Conservation (phyloP, 2,888 invertebrate species). For the Galeopsomyia nigrocyanea region DNA sequence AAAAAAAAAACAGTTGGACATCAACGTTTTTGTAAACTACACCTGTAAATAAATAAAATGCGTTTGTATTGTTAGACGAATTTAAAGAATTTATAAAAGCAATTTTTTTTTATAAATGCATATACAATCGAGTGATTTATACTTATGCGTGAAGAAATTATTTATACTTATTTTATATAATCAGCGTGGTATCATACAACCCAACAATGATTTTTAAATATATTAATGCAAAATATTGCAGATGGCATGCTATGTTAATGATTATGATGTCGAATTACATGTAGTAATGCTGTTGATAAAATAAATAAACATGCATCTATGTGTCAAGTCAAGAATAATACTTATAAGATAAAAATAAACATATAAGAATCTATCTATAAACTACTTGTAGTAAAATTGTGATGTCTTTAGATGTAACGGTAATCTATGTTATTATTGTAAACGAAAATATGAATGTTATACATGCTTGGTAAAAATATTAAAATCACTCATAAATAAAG, state of each 20-base stretch:
- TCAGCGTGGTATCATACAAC: background rate
- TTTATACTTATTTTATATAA: slow-evolving; percentile 15
- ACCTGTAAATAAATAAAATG: slow-evolving; percentile 42
- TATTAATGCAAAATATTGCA: slow-evolving; percentile 4
- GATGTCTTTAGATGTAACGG: slow-evolving; percentile 30
- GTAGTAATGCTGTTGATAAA: too few relatives aligned
- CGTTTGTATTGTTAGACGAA: slow-evolving; percentile 42
- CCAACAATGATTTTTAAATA: too few relatives aligned
- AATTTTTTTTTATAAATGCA: slow-evolving; percentile 8
- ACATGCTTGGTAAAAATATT: slow-evolving; percentile 34
- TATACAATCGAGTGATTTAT: slow-evolving; percentile 6
- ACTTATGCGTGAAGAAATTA: background rate
- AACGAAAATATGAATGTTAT: slow-evolving; percentile 5
- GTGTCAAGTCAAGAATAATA: background rate
- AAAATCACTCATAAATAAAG: background rate
- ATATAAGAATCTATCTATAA: slow-evolving; percentile 15
- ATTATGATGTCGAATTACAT: too few relatives aligned
- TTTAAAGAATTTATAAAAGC: slow-evolving; percentile 38
- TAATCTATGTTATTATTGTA: slow-evolving; percentile 11
- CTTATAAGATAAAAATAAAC: slow-evolving; percentile 19
- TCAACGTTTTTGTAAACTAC: slow-evolving; percentile 31
- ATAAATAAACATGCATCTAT: slow-evolving; percentile 1
- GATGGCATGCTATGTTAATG: background rate
- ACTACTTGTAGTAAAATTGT: slow-evolving; percentile 40
- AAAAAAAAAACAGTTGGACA: too few relatives aligned